A percentile compares a stretch with the other conserved stretches of the same genome.
Evolutionary conservation across 1,140 invertebrate species (phyloP).

Genomic region (Phenacoccus solenopsis): DNA sequence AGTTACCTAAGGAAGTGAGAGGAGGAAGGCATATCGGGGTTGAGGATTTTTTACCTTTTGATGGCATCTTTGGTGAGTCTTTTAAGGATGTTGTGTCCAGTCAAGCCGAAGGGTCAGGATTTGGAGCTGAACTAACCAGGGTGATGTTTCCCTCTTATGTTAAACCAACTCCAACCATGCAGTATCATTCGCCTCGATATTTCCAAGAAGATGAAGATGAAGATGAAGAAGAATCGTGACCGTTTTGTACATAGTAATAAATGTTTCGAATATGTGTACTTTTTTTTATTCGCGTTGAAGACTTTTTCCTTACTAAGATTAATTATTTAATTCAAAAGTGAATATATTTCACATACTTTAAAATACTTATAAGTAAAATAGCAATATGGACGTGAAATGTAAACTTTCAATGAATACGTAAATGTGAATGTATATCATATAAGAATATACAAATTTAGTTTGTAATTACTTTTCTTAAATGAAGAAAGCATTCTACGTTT

Average conservation of each 20-base stretch:
- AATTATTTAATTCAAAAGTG: too few species aligned
- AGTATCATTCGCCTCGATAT: neutral
- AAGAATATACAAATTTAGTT: too few species aligned
- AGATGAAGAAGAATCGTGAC: neutral
- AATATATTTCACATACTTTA: too few species aligned
- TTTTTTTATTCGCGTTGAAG: neutral
- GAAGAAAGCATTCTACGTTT: too few species aligned
- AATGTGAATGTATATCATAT: too few species aligned
- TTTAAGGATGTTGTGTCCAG: neutral
- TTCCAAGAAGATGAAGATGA: neutral
- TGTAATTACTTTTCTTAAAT: too few species aligned
- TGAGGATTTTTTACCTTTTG: constrained; percentile 22
- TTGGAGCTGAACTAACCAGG: neutral
- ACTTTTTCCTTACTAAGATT: neutral
- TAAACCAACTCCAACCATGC: neutral
- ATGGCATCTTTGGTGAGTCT: neutral
- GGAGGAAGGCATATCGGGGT: constrained; percentile 17
- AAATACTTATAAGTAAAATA: too few species aligned
- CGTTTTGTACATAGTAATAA: too few species aligned
- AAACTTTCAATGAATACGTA: too few species aligned
- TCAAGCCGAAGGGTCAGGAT: neutral
- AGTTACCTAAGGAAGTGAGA: constrained; percentile 15
- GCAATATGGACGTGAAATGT: too few species aligned
- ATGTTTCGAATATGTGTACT: neutral
- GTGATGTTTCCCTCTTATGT: neutral